Conservation (phyloP, 64 coral and sea anemone species). For the Porites lutea region DNA sequence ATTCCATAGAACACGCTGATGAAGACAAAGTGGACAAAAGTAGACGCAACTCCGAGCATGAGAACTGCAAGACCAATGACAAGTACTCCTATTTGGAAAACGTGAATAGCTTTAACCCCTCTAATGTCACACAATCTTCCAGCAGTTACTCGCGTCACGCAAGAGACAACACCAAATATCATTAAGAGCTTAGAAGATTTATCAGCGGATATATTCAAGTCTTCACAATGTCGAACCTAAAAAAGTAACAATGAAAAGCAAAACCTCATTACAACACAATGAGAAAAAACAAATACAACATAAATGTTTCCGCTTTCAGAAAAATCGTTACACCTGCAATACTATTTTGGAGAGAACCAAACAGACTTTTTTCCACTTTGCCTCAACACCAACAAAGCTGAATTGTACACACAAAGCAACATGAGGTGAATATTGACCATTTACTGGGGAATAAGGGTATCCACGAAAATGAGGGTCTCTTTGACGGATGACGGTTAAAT, state of each 20-base stretch:
- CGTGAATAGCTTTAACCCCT: slow-evolving; percentile 18
- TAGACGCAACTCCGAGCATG: background rate
- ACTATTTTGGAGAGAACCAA: no score
- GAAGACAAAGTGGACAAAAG: slow-evolving; percentile 3
- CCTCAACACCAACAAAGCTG: no score
- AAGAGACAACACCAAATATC: slow-evolving; percentile 9
- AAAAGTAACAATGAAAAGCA: background rate
- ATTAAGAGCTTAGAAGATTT: slow-evolving; percentile 55
- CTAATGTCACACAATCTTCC: slow-evolving; percentile 34
- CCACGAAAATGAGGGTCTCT: no score
- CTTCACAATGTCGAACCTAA: slow-evolving; percentile 48
- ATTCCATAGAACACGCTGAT: slow-evolving; percentile 34
- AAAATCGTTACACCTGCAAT: no score
- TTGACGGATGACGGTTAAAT: no score
- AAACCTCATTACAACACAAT: no score
- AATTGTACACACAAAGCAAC: no score
- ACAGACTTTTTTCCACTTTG: no score
- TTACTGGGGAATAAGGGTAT: no score
- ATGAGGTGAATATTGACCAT: no score
- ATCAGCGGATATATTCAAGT: slow-evolving; percentile 9
- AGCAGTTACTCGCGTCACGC: background rate
- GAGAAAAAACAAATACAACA: no score
- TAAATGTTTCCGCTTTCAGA: no score
- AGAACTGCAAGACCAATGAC: slow-evolving; percentile 14
- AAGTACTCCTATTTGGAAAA: background rate